Conservation (phyloP, 2,797 vertebrate genomes). For the Pelodytes ibericus region DNA sequence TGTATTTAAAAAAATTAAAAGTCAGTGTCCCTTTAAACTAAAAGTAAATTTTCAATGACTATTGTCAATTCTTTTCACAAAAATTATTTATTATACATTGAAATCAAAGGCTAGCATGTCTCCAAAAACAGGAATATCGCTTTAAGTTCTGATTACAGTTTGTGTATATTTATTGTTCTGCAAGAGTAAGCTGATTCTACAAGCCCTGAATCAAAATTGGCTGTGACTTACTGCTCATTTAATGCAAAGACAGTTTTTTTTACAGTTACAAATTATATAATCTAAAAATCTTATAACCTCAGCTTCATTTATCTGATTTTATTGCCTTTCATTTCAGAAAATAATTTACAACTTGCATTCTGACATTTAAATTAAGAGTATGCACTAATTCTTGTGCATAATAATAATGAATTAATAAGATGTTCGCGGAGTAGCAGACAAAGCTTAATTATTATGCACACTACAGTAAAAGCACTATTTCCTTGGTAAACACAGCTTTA, state of each 20-base stretch:
- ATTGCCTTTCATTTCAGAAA: conserved; percentile 75
- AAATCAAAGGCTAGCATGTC: too few species aligned
- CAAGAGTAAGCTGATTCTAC: conserved; percentile 54
- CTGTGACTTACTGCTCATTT: conserved; percentile 71
- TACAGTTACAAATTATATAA: conserved; percentile 71
- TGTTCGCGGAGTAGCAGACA: conserved; percentile 60
- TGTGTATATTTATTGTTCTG: conserved; percentile 42
- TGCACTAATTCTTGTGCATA: conserved; percentile 70
- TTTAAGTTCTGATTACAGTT: conserved; percentile 28
- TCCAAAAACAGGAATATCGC: too few species aligned
- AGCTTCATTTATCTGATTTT: conserved; percentile 75
- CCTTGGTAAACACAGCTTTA: conserved; percentile 54
- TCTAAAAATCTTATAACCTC: conserved; percentile 65
- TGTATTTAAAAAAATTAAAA: too few species aligned
- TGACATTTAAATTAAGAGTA: conserved; percentile 73
- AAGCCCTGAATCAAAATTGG: conserved; percentile 60
- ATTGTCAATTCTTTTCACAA: too few species aligned
- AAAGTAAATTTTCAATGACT: too few species aligned
- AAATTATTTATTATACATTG: too few species aligned
- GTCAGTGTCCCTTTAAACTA: too few species aligned
- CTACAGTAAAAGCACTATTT: conserved; percentile 47
- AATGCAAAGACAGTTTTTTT: conserved; percentile 61
- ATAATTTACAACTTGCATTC: conserved; percentile 72
- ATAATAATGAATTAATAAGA: conserved; percentile 71
- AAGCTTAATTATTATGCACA: conserved; percentile 59